Percentiles rank a stretch among this genome's conserved stretches.
Evolutionary conservation across 2,797 vertebrate species (phyloP).

Genomic region (Simalia tracyae): DNA sequence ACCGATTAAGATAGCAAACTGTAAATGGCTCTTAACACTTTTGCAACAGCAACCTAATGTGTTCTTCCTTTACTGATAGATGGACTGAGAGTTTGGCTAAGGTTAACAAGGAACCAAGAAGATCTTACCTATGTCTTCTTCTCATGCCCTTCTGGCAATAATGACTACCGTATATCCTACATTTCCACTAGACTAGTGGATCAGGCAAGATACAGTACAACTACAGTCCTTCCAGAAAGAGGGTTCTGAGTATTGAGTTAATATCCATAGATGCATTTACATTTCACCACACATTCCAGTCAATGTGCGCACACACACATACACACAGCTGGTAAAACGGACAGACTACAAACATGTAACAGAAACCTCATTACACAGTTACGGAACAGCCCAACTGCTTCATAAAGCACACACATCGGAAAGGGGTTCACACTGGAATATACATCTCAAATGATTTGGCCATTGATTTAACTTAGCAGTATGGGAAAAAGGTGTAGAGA

Average conservation of each 20-base stretch:
- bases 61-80: background rate
- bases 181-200: background rate
- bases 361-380: background rate
- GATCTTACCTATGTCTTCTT: background rate
- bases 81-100: background rate
- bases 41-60: background rate
- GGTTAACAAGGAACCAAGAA: background rate
- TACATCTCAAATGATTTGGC: background rate
- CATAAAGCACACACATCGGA: background rate
- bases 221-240: background rate
- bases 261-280: background rate
- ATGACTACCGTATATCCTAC: background rate
- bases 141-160: background rate
- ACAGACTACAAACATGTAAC: background rate
- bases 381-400: background rate
- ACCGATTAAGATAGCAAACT: background rate
- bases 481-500: background rate
- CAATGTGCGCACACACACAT: background rate
- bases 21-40: background rate
- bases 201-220: background rate
- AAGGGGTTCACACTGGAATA: background rate
- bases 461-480: background rate
- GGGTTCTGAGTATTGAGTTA: background rate
- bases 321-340: background rate
- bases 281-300: background rate